Conservation (phyloP, 2,113 vertebrate genomes). For the Pterophyllum scalare region DNA sequence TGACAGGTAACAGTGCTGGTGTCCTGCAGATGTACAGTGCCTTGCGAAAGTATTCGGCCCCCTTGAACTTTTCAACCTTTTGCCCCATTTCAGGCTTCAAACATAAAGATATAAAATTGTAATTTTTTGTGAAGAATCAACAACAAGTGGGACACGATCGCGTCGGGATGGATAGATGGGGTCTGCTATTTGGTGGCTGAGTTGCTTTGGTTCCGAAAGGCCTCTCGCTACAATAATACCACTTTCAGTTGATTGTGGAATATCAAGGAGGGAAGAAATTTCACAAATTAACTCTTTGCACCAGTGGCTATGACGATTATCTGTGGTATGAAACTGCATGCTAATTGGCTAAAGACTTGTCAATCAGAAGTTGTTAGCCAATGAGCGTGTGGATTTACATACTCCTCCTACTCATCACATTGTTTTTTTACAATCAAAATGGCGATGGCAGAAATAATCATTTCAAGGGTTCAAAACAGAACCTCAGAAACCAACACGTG, state of each 20-base stretch:
- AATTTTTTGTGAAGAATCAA: too few relatives aligned
- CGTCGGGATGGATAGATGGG: too few relatives aligned
- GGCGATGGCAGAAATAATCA: not conserved
- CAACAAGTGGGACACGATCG: too few relatives aligned
- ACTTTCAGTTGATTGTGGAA: rapidly evolving
- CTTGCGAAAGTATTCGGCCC: too few relatives aligned
- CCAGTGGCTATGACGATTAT: not conserved
- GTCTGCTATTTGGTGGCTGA: too few relatives aligned
- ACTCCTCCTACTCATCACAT: not conserved
- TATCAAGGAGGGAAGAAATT: not conserved
- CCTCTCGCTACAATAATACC: not conserved
- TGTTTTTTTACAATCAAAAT: not conserved
- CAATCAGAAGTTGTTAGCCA: not conserved
- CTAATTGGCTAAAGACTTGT: not conserved
- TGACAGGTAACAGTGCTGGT: not conserved
- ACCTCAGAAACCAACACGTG: not conserved
- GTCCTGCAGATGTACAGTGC: too few relatives aligned
- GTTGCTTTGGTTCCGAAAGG: too few relatives aligned
- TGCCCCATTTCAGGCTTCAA: too few relatives aligned
- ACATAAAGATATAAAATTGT: too few relatives aligned
- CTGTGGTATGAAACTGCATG: not conserved
- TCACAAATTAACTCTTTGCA: too few relatives aligned
- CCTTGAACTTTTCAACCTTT: too few relatives aligned
- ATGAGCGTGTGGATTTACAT: not conserved
- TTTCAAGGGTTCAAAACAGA: not conserved